A percentile compares a stretch with the other conserved stretches of the same genome.
Evolutionary conservation across 2,888 invertebrate genomes (phyloP).

Genomic region (Aphidoletes aphidimyza): DNA sequence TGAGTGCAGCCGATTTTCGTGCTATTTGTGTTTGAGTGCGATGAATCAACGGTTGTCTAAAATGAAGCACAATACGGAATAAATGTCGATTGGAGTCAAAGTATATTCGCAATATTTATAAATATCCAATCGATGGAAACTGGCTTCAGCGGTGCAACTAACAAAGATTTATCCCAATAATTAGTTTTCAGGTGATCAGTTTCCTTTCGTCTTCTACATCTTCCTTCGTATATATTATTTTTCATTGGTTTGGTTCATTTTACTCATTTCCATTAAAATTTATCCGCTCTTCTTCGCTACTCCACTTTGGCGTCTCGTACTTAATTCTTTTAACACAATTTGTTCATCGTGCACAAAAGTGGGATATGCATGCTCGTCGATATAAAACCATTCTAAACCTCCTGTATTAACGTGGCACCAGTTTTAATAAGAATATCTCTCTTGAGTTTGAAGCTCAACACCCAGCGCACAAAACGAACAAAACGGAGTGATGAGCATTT

Average conservation of each 20-base stretch:
- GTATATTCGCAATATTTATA: slow-evolving; percentile 44
- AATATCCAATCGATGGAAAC: slow-evolving; percentile 13
- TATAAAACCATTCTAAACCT: slow-evolving; percentile 1
- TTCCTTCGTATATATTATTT: background rate
- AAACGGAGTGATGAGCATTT: background rate
- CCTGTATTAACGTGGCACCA: slow-evolving; percentile 17
- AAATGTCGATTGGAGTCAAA: slow-evolving; percentile 52
- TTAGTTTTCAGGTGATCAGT: slow-evolving; percentile 40
- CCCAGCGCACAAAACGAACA: background rate
- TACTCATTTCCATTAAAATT: slow-evolving; percentile 26
- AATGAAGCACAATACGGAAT: background rate
- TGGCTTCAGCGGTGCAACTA: background rate
- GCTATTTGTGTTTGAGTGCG: too few species aligned
- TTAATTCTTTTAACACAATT: slow-evolving; percentile 31
- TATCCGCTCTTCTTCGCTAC: slow-evolving; percentile 8
- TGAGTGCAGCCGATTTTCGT: too few species aligned
- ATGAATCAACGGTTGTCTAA: background rate
- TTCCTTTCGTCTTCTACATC: background rate
- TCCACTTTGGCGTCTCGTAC: slow-evolving; percentile 14
- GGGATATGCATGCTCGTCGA: background rate
- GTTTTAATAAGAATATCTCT: slow-evolving; percentile 22
- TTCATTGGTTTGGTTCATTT: background rate
- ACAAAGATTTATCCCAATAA: slow-evolving; percentile 49
- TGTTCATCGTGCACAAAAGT: background rate
- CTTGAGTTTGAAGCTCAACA: background rate